Evolutionary conservation across 2,797 vertebrate genomes (phyloP).

Genomic region (Esox masquinongy): DNA sequence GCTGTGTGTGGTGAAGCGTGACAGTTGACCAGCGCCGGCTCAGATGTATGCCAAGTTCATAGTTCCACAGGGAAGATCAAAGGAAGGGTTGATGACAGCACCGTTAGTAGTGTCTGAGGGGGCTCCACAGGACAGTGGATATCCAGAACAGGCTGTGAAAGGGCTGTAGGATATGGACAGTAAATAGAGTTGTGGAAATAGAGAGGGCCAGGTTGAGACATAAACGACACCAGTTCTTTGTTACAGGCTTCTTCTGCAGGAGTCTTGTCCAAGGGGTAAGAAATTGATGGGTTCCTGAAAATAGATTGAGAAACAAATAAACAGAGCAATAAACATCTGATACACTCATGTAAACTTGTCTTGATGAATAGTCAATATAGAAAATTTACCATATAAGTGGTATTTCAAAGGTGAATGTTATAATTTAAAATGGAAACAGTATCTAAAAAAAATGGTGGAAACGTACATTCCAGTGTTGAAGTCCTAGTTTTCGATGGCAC

Average conservation of each 20-base stretch:
- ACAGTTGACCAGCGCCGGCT: slow-evolving; percentile 49
- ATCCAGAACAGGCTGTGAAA: slow-evolving; percentile 14
- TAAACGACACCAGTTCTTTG: not conserved
- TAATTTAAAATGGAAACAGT: not conserved
- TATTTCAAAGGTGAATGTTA: not conserved
- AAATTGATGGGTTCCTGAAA: slow-evolving; percentile 16
- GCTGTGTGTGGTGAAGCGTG: not conserved
- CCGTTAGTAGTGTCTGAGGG: slow-evolving; percentile 29
- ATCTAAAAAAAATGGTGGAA: not conserved
- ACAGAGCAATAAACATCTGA: not conserved
- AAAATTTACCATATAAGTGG: not conserved
- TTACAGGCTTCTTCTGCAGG: slow-evolving; percentile 31
- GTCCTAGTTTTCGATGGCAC: slow-evolving; percentile 80
- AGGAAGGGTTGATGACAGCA: slow-evolving; percentile 20
- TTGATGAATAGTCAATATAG: not conserved
- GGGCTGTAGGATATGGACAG: slow-evolving; percentile 7
- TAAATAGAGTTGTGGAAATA: slow-evolving; percentile 10
- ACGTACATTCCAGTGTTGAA: slow-evolving; percentile 57
- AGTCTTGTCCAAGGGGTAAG: slow-evolving; percentile 28
- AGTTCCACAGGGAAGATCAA: slow-evolving; percentile 27
- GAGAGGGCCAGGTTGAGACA: not conserved
- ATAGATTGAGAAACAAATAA: not conserved
- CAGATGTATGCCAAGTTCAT: slow-evolving; percentile 41
- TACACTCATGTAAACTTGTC: not conserved
- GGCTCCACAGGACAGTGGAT: slow-evolving; percentile 9